Percentiles rank a stretch among this genome's conserved stretches.
Conservation (phyloP, 2,113 vertebrate species). For the Marmota flaviventris region DNA sequence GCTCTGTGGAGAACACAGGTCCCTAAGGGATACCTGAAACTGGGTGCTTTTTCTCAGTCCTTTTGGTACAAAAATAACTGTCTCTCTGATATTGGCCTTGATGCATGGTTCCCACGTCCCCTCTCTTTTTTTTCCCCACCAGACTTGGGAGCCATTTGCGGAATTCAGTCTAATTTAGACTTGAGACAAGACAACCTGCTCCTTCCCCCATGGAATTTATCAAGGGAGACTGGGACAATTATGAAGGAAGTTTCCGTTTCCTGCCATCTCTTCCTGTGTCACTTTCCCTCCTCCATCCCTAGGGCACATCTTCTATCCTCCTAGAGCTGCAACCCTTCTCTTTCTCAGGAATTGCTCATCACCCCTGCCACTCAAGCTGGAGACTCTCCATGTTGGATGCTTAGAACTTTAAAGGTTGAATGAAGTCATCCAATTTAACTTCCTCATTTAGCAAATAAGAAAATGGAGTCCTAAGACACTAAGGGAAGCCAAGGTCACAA, state of each 20-base stretch:
- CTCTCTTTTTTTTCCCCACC: background rate
- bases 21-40: background rate
- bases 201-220: background rate
- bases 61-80: background rate
- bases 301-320: background rate
- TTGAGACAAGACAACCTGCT: background rate
- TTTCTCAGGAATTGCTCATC: background rate
- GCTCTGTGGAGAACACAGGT: background rate
- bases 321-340: background rate
- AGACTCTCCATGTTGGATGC: background rate
- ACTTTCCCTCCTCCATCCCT: background rate
- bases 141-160: background rate
- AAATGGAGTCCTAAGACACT: background rate
- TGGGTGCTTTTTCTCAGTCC: background rate
- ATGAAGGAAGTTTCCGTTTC: background rate
- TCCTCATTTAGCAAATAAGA: background rate
- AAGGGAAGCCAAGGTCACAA: background rate
- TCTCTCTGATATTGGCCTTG: background rate
- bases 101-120: background rate
- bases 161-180: background rate
- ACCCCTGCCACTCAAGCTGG: background rate
- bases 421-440: background rate
- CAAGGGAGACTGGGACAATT: background rate
- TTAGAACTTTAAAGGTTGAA: background rate
- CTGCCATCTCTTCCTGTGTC: too few relatives aligned